Base-by-base conservation (phyloP, 2,113 vertebrate genomes). In the Phaethornis superciliosus region DNA sequence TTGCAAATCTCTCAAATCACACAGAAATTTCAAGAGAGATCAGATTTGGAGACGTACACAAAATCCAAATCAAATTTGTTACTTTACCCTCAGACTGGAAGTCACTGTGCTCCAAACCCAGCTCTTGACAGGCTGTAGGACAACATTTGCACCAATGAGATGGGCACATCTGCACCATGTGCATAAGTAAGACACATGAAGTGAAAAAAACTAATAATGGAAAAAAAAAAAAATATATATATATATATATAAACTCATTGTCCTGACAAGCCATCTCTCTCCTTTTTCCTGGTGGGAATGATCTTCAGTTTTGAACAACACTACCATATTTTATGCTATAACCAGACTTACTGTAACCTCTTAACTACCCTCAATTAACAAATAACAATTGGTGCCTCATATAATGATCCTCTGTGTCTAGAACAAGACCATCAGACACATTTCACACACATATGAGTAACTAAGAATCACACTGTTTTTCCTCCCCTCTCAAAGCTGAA, bases 91-190 rank as follows among this genome's bases (percentile, higher is more conserved):
- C 19, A 40, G 21, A 7, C 0, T 52, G 63, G 21, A 75, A 83
- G 40, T 21, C 9, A 24, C 7, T 15, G 9, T 22, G 21, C 56
- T 56, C 46, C 30, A 22, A 30, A 19, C 23, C 6, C 42, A 30
- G 19, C 44, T 24, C 33, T 59, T 15, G 18, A 7, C 20, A 28
- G 40, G 15, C 42, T 33, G 30, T 40, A 24, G 18, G 20, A 13
- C 13, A 47, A 6, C 13, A 7, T 32, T 37, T 24, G 12, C 47
- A 65, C 33, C 52, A 46, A 7, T 5, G 23, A 71, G 47, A 65
- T 0, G 6, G 15, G 10, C 35, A 12, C 2, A 1, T 21, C 37
- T 44, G 46, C 30, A 27, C 11, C 22, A n/a, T 0, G 0, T 12
- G 37, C 0, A 1, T 46, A 46, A 40, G 22, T 44, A 86, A 47